Base-by-base conservation (phyloP, 2,797 vertebrate genomes). In the Catostomus latipinnis region DNA sequence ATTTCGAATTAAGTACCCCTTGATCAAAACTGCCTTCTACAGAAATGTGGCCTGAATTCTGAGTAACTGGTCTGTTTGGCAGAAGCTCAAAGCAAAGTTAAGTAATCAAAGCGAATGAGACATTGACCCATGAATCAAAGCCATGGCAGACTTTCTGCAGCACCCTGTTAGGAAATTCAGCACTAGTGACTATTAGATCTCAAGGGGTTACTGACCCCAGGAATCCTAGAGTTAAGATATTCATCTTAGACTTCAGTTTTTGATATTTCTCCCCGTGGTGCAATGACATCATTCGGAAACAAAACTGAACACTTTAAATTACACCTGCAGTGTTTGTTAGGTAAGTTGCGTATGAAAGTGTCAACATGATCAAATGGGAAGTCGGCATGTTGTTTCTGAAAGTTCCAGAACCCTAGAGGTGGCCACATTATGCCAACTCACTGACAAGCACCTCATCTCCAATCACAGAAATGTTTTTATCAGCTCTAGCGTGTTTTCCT, bases 31-130 rank as follows among this genome's bases (percentile, higher is more conserved):
- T 84, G 18, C 34, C 71, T 69, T 65, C 56, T 54, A 61, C 70
- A 62, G 77, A 80, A 54, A 82, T 60, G 56, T 60, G 46, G 68
- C 53, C 74, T 63, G 53, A 75, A 71, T 80, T 83, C 81, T 67
- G 48, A 45, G 67, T 76, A 48, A 72, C 83, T 85, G 88, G 76
- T 80, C 81, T 61, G 4, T 85, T 84, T 93, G 93, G 93, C 92
- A 82, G 68, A 12, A 81, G 89, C 85, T 94, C 88, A 94, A 92
- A 93, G 91, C 71, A 79, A 88, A 85, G 87, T 65, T 22, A 53
- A 78, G 71, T 53, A 62, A 85, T 76, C 77, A 84, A 83, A 61
- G 61, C 78, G 87, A 84, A 88, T 68, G 82, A 78, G 82, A 90
- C 86, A 90, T 84, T 50, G 86, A 88, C 88, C 88, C 87, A 77